These are phyloP conservation scores for Poecilia wingei DNA, from an alignment of 2,797 vertebrate species.

Conservation along the genomic window DNA sequence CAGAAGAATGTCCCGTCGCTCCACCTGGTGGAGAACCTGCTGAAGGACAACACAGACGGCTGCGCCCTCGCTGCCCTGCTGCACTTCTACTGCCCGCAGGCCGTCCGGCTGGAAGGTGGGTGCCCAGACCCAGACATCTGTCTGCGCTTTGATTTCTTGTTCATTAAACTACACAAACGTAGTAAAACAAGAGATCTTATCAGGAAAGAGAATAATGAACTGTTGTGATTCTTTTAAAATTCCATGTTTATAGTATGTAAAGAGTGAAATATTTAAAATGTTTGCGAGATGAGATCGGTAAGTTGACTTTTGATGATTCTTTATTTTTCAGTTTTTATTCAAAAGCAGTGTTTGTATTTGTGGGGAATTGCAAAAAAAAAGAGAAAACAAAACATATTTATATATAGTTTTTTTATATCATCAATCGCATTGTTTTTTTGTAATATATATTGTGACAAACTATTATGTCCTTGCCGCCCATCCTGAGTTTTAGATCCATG, in stretches of 20 bases:
- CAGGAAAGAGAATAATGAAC: constrained; percentile 11
- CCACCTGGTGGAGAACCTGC: constrained; percentile 91
- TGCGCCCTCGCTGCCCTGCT: constrained; percentile 92
- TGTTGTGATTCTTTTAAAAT: constrained; percentile 5
- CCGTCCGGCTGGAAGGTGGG: constrained; percentile 88
- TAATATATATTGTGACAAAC: background rate
- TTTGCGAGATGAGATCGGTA: no score
- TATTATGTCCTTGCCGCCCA: background rate
- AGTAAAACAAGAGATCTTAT: constrained; percentile 12
- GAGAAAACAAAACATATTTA: background rate
- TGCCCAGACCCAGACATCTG: background rate
- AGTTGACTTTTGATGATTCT: background rate
- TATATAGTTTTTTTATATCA: background rate
- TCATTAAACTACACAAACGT: constrained; percentile 7
- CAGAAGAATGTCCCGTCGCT: constrained; percentile 85
- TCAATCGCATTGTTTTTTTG: background rate
- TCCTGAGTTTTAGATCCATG: background rate
- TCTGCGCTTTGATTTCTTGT: constrained; percentile 9
- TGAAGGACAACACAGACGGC: constrained; percentile 95
- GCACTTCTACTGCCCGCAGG: constrained; percentile 94
- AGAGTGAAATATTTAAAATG: background rate
- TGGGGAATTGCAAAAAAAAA: background rate
- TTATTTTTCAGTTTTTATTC: background rate
- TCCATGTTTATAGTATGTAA: background rate
- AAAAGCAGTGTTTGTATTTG: background rate